Evolutionary conservation across 2,113 vertebrate genomes (phyloP).

Genomic region (Rhombomys opimus): DNA sequence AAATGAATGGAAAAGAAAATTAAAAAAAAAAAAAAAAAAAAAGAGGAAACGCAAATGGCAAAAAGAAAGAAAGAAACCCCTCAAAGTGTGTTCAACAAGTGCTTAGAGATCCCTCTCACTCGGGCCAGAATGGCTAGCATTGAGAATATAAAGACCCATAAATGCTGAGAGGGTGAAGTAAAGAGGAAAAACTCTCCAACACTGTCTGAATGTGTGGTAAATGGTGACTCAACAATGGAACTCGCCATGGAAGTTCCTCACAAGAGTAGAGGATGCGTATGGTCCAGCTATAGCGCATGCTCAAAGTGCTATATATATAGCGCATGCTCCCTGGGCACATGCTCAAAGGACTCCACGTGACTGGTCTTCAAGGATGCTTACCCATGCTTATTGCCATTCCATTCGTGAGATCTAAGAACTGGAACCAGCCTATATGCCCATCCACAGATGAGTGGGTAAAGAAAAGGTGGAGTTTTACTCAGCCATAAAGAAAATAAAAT

Average conservation of each 20-base stretch:
- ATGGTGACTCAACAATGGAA: neutral
- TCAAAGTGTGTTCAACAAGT: neutral
- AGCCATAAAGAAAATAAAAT: neutral
- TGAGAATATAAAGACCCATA: neutral
- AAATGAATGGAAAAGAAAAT: neutral
- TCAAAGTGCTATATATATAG: too few relatives aligned
- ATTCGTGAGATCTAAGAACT: neutral
- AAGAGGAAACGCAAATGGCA: too few relatives aligned
- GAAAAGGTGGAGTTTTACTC: neutral
- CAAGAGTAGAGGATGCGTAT: neutral
- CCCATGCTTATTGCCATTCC: neutral
- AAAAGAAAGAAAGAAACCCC: neutral
- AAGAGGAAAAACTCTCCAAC: neutral
- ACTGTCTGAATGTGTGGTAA: neutral
- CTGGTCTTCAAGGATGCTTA: neutral
- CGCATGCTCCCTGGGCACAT: neutral
- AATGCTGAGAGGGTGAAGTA: neutral
- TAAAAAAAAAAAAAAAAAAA: neutral
- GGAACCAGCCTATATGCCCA: neutral
- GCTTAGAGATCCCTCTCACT: neutral
- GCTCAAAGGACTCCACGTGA: neutral
- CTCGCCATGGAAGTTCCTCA: neutral
- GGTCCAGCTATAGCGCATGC: neutral
- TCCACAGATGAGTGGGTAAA: neutral
- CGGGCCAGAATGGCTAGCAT: neutral